Conservation (phyloP, 2,797 vertebrate genomes). For the Denticeps clupeoides region DNA sequence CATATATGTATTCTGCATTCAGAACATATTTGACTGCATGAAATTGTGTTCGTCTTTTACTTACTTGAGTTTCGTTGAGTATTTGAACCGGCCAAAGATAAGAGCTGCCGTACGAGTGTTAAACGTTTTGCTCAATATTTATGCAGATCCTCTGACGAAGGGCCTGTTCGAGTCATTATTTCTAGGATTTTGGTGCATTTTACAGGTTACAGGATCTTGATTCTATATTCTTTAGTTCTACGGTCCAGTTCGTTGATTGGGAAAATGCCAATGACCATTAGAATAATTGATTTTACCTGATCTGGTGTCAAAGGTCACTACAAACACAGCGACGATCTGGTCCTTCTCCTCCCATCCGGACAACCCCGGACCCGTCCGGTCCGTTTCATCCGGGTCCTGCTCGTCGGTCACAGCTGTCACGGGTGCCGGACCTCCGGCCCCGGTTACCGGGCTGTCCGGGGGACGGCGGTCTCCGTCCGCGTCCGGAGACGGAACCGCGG, state of each 20-base stretch:
- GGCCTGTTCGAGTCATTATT: too few relatives aligned
- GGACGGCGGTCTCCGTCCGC: slow-evolving; percentile 30
- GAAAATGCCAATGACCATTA: background rate
- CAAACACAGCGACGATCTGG: slow-evolving; percentile 82
- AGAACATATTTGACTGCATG: too few relatives aligned
- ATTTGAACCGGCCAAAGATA: too few relatives aligned
- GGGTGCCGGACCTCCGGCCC: slow-evolving; percentile 28
- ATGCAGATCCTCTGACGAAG: too few relatives aligned
- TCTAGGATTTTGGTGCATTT: too few relatives aligned
- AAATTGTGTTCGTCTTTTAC: too few relatives aligned
- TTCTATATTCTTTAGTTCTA: background rate
- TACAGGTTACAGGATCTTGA: too few relatives aligned
- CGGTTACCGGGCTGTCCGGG: slow-evolving; percentile 40
- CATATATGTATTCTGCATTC: too few relatives aligned
- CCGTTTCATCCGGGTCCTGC: slow-evolving; percentile 35
- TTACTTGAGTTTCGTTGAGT: too few relatives aligned
- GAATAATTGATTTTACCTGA: slow-evolving; percentile 56
- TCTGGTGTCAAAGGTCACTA: slow-evolving; percentile 82
- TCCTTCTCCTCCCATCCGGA: slow-evolving; percentile 75
- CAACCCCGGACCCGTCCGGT: slow-evolving; percentile 53
- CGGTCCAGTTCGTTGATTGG: background rate
- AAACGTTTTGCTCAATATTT: too few relatives aligned
- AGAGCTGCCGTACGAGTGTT: too few relatives aligned
- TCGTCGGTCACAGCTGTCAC: slow-evolving; percentile 31
- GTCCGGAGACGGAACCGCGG: slow-evolving; percentile 38